phyloP scores from a whole-genome alignment of 2,113 vertebrate genomes.

The Atlantisia rogersi region DNA sequence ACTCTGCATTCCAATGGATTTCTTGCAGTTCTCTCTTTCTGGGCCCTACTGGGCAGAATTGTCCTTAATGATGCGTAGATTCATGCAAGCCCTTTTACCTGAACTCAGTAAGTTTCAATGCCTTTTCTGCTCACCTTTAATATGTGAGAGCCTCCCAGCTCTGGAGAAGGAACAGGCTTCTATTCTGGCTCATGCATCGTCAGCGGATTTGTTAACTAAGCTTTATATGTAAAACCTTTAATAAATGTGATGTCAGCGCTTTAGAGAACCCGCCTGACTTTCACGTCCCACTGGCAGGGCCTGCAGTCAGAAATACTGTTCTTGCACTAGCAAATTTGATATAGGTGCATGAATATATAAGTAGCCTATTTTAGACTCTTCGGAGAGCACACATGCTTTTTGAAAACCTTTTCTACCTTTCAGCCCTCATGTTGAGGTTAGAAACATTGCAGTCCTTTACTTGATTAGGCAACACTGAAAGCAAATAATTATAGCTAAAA shows the following conservation, averaged over 20 bases:
- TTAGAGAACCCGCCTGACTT: background rate
- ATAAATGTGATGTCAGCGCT: background rate
- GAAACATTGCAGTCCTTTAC: background rate
- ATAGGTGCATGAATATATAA: background rate
- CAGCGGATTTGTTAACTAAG: conserved; percentile 31
- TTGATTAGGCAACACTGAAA: background rate
- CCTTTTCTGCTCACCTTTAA: background rate
- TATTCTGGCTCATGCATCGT: fast-evolving
- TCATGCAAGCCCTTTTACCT: background rate
- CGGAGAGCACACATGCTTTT: background rate
- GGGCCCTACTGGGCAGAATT: background rate
- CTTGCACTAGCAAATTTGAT: background rate
- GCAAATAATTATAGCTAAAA: conserved; percentile 13
- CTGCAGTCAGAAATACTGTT: background rate
- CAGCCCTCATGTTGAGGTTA: background rate
- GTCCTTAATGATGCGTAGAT: background rate
- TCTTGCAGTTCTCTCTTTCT: background rate
- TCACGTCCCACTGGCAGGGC: background rate
- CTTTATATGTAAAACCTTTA: conserved; percentile 2
- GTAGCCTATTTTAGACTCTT: background rate
- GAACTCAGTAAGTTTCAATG: background rate
- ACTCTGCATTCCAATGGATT: background rate
- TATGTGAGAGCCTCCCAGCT: background rate
- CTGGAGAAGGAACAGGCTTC: background rate
- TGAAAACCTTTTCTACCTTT: background rate